Evolutionary conservation across 2,113 vertebrate genomes (phyloP).

Genomic region (Melanerpes formicivorus): DNA sequence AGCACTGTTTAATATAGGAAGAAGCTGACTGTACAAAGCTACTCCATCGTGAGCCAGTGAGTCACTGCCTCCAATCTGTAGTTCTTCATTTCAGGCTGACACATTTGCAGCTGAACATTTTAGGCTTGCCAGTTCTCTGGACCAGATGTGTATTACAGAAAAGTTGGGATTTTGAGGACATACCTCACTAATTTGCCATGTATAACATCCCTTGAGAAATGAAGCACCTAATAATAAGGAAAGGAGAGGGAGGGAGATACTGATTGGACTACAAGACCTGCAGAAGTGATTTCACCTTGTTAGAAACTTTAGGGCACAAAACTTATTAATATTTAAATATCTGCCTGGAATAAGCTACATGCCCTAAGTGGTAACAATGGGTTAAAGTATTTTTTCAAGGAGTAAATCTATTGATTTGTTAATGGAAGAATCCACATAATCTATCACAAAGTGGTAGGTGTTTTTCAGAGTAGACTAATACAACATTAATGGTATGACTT

Average conservation of each 20-base stretch:
- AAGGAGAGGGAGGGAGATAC: background rate
- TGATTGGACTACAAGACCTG: background rate
- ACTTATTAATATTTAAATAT: background rate
- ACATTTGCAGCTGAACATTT: slow-evolving; percentile 2
- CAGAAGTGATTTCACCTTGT: background rate
- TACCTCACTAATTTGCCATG: background rate
- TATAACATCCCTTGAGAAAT: background rate
- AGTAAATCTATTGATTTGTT: background rate
- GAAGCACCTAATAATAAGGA: background rate
- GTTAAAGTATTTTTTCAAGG: background rate
- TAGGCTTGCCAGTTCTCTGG: slow-evolving; percentile 12
- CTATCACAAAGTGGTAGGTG: background rate
- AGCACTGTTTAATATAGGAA: background rate
- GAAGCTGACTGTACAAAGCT: background rate
- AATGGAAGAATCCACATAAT: background rate
- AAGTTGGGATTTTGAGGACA: slow-evolving; percentile 15
- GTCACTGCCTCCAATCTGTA: slow-evolving; percentile 9
- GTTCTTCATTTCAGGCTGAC: background rate
- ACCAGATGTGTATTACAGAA: background rate
- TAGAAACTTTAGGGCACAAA: background rate
- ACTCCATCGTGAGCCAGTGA: background rate
- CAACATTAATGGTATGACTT: background rate
- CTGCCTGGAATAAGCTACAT: background rate
- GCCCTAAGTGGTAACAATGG: background rate
- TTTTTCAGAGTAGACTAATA: background rate